Base-by-base conservation (phyloP, 2,888 invertebrate species). In the Caenorhabditis auriculariae region DNA sequence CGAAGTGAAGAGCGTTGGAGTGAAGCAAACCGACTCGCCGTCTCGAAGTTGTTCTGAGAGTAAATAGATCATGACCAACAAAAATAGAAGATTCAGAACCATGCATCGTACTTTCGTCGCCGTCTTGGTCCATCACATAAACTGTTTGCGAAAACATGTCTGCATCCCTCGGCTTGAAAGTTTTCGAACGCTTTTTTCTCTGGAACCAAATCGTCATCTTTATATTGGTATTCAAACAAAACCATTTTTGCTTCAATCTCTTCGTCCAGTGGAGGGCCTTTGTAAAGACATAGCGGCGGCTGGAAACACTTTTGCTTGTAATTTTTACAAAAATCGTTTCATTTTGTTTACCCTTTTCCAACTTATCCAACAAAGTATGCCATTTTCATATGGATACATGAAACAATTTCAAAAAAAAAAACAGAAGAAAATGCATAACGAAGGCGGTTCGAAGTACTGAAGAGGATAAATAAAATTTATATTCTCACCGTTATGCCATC, bases 81-180 rank as follows among this genome's bases (percentile, higher is more conserved):
- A 32, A 32, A 32, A 32, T 12, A 32, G 9, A n/a, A 12, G 35
- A 32, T 32, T 12, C 35, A n/a, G n/a, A 32, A 32, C 35, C 35
- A 12, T 32, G 35, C n/a, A 32, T 12, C 9, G 38, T 12, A 21
- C 43, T 52, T 9, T 59, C 57, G 26, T 66, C 63, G 19, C 59
- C 72, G 0, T 71, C 70, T 19, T 59, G 57, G 43, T 81, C 81
- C 45, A 81, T 60, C 7, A 81, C 81, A 46, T 76, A 77, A 24
- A 81, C 66, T 4, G 74, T 77, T 58, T 81, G 78, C 0, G 81
- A 80, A 41, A 72, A 68, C 49, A 81, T 72, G 47, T 81, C 81
- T 0, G 72, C 75, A 19, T 75, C 74, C 28, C 63, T 65, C 27
- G 66, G 60, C 23, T 44, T 42, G 45, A 57, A 56, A 3, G 51